Percentiles rank a stretch among this genome's conserved stretches.
Evolutionary conservation across 2,888 invertebrate genomes (phyloP).

Genomic region (Dolomedes plantarius): DNA sequence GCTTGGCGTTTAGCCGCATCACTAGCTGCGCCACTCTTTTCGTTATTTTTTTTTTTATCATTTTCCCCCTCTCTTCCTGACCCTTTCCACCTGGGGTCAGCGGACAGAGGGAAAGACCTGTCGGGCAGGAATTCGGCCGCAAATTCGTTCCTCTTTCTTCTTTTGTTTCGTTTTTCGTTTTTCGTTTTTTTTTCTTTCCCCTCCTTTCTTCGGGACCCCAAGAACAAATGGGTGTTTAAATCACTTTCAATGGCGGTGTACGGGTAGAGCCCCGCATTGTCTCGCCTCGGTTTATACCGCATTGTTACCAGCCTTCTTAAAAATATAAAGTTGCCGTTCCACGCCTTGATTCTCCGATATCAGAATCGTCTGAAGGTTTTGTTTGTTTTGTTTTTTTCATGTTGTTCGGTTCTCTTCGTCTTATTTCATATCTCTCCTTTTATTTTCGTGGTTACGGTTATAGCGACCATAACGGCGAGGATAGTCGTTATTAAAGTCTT

Average conservation of each 20-base stretch:
- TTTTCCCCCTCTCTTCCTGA: slow-evolving; percentile 14
- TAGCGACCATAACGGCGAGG: no score
- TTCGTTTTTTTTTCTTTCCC: not conserved
- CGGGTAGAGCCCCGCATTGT: slow-evolving; percentile 56
- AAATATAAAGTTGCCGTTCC: slow-evolving; percentile 24
- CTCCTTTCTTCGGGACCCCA: not conserved
- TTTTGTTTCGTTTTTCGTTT: slow-evolving; percentile 4
- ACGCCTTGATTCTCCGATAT: slow-evolving; percentile 9
- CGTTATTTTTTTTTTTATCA: slow-evolving; percentile 26
- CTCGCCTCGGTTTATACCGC: slow-evolving; percentile 13
- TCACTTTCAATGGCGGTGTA: slow-evolving; percentile 63
- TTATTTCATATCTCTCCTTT: not conserved
- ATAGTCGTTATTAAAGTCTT: no score
- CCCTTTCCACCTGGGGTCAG: slow-evolving; percentile 53
- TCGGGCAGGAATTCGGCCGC: slow-evolving; percentile 68
- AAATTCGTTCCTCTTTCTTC: slow-evolving; percentile 28
- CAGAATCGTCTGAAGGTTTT: not conserved
- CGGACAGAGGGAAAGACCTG: slow-evolving; percentile 68
- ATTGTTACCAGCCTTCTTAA: slow-evolving; percentile 10
- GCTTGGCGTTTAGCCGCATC: slow-evolving; percentile 66
- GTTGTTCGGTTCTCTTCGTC: not conserved
- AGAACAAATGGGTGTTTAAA: slow-evolving; percentile 66
- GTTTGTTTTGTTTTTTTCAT: not conserved
- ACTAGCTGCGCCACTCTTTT: slow-evolving; percentile 43
- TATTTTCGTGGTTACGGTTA: not conserved